Evolutionary conservation across 1,140 invertebrate species (phyloP).

Genomic region (Drosophila orosa): DNA sequence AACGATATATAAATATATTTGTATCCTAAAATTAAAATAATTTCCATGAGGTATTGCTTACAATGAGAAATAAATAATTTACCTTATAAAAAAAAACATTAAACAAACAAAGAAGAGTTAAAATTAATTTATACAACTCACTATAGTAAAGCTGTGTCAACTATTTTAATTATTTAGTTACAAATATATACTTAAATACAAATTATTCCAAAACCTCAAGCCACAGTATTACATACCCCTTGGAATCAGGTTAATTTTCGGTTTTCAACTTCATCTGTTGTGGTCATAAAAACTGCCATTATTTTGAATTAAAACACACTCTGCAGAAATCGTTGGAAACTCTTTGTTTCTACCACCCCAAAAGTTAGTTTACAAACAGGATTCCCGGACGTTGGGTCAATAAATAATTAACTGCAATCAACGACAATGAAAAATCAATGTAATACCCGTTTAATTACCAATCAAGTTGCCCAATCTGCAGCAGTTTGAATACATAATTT

Average conservation of each 20-base stretch:
- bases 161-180: neutral
- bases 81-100: no score
- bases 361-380: conserved; percentile 5
- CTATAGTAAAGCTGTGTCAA: fast-evolving
- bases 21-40: no score
- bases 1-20: no score
- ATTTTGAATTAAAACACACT: neutral
- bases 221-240: neutral
- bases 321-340: neutral
- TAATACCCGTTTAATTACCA: conserved; percentile 39
- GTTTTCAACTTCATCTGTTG: neutral
- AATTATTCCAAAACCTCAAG: neutral
- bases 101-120: neutral
- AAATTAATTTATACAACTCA: neutral
- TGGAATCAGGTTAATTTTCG: neutral
- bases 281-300: neutral
- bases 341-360: neutral
- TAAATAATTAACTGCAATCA: conserved; percentile 45
- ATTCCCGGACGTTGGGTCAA: conserved; percentile 5
- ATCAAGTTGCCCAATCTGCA: conserved; percentile 41
- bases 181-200: neutral
- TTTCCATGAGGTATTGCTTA: no score
- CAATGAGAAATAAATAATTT: neutral
- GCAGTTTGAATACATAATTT: conserved; percentile 55
- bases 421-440: conserved; percentile 40